phyloP scores from a whole-genome alignment of 1,140 invertebrate genomes.

The Lasaia peninsularis region DNA sequence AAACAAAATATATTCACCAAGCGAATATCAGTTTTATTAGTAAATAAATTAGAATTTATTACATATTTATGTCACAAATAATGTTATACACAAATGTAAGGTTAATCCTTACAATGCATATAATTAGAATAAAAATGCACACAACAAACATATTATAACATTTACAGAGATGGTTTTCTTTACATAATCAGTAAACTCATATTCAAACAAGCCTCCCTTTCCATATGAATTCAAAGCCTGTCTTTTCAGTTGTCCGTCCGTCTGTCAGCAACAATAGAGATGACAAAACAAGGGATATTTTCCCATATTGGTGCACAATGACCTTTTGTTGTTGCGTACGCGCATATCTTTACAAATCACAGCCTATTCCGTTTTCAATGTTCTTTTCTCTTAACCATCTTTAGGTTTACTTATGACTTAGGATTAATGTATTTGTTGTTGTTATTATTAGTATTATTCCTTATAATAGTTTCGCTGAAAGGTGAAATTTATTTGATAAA shows the following conservation, averaged over 20 bases:
- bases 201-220: conserved; percentile 46
- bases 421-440: conserved; percentile 3
- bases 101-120: not conserved
- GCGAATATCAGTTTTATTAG: no score
- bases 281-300: conserved; percentile 72
- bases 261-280: conserved; percentile 64
- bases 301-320: conserved; percentile 70
- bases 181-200: conserved; percentile 54
- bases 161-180: conserved; percentile 24
- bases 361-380: conserved; percentile 34
- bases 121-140: conserved; percentile 19
- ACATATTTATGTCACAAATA: not conserved
- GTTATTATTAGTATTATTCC: not conserved
- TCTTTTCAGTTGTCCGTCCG: conserved; percentile 73
- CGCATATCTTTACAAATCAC: conserved; percentile 45
- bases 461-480: no score
- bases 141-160: conserved; percentile 10
- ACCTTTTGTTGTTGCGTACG: conserved; percentile 41
- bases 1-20: no score
- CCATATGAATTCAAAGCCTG: conserved; percentile 62
- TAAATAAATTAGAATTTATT: not conserved
- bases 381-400: conserved; percentile 50
- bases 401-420: conserved; percentile 28
- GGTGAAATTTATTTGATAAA: no score
- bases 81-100: not conserved